phyloP scores from a whole-genome alignment of 2,888 invertebrate genomes.

The Troglohyphantes excavatus region DNA sequence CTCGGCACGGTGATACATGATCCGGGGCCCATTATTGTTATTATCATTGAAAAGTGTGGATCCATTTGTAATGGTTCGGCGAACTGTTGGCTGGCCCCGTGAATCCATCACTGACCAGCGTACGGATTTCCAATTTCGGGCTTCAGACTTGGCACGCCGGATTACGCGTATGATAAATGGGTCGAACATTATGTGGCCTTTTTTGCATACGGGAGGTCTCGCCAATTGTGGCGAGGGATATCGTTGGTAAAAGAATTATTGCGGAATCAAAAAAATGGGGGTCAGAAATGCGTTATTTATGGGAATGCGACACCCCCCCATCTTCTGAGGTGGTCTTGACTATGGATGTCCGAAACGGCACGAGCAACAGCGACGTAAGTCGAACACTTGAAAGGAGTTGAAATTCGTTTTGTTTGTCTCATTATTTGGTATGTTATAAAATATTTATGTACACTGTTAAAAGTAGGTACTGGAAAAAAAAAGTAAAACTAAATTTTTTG shows the following conservation, averaged over 20 bases:
- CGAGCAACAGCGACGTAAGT: too few species aligned
- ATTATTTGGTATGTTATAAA: too few species aligned
- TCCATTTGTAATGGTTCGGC: not conserved
- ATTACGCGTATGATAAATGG: conserved; percentile 53
- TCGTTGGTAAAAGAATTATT: conserved; percentile 27
- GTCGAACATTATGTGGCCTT: not conserved
- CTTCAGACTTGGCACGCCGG: conserved; percentile 5
- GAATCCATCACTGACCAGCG: conserved; percentile 35
- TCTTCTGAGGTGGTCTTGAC: conserved; percentile 33
- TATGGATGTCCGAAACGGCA: too few species aligned
- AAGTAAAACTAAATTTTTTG: too few species aligned
- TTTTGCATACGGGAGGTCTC: conserved; percentile 35
- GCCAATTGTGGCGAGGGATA: conserved; percentile 1
- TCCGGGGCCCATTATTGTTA: conserved; percentile 32
- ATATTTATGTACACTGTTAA: too few species aligned
- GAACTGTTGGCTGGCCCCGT: conserved; percentile 1
- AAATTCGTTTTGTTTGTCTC: too few species aligned
- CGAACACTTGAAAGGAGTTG: too few species aligned
- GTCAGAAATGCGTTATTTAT: conserved; percentile 58
- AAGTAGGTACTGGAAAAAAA: too few species aligned
- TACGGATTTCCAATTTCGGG: conserved; percentile 34
- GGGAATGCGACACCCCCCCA: conserved; percentile 37
- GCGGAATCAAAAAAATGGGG: too few species aligned
- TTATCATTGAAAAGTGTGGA: conserved; percentile 24
- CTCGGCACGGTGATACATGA: conserved; percentile 47